phyloP scores from a whole-genome alignment of 2,113 vertebrate genomes.

The Struthio camelus region DNA sequence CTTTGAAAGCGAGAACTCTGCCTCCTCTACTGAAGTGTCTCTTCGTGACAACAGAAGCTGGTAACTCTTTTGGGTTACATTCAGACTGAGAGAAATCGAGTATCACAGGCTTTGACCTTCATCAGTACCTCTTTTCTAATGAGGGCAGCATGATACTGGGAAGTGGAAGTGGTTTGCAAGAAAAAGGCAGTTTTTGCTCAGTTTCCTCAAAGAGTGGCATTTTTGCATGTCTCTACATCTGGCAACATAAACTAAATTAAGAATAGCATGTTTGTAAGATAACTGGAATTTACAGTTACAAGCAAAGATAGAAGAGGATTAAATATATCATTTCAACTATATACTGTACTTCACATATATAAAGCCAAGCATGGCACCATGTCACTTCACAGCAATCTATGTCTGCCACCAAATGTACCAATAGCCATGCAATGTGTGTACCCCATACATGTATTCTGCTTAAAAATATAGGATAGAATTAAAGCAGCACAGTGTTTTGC shows the following conservation, averaged over 20 bases:
- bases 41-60: neutral
- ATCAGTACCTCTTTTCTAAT: neutral
- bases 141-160: neutral
- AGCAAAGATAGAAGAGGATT: neutral
- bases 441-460: neutral
- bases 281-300: neutral
- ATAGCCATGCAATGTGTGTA: too few species aligned
- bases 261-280: neutral
- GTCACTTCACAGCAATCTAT: neutral
- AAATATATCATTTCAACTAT: neutral
- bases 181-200: neutral
- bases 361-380: neutral
- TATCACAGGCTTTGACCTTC: slow-evolving; percentile 6
- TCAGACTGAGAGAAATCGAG: neutral
- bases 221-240: neutral
- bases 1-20: neutral
- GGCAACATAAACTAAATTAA: neutral
- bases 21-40: neutral
- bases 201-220: neutral
- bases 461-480: neutral
- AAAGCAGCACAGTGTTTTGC: neutral
- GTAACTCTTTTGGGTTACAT: neutral
- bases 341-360: neutral
- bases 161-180: neutral
- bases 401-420: neutral